phyloP scores from a whole-genome alignment of 2,113 vertebrate genomes.

The Bettongia penicillata region DNA sequence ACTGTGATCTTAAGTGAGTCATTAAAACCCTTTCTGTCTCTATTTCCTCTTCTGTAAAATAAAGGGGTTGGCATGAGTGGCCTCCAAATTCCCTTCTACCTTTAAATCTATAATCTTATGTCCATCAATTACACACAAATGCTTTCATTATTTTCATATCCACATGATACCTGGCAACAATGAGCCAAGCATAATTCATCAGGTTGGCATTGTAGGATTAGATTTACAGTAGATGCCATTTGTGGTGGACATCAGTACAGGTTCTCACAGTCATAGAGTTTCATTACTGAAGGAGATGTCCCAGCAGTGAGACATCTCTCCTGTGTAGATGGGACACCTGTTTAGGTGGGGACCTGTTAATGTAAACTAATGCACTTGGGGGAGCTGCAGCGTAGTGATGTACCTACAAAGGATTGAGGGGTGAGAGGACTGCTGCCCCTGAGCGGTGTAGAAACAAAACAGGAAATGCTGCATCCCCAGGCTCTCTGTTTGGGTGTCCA shows the following conservation, averaged over 20 bases:
- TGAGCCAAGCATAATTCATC: not conserved
- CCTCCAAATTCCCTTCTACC: not conserved
- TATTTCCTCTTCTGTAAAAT: not conserved
- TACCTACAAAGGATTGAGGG: slow-evolving; percentile 68
- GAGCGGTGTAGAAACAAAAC: slow-evolving; percentile 62
- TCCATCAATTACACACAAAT: not conserved
- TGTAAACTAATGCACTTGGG: slow-evolving; percentile 81
- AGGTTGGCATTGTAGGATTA: not conserved
- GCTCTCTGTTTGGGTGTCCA: slow-evolving; percentile 38
- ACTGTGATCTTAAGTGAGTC: not conserved
- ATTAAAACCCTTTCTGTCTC: not conserved
- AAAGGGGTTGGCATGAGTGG: not conserved
- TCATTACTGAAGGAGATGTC: slow-evolving; percentile 71
- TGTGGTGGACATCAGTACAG: slow-evolving; percentile 53
- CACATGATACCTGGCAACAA: not conserved
- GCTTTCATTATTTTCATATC: not conserved
- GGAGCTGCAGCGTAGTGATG: slow-evolving; percentile 74
- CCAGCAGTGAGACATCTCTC: slow-evolving; percentile 69
- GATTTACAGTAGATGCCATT: slow-evolving; percentile 40
- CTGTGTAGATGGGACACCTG: slow-evolving; percentile 78
- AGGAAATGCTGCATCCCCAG: slow-evolving; percentile 34
- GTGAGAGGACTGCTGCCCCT: slow-evolving; percentile 46
- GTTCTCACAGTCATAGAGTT: slow-evolving; percentile 42
- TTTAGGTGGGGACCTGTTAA: slow-evolving; percentile 79
- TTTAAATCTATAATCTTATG: not conserved